Percentiles rank a stretch among this genome's conserved stretches.
phyloP scores from a whole-genome alignment of 2,888 invertebrate genomes.

The Amitus sp. region DNA sequence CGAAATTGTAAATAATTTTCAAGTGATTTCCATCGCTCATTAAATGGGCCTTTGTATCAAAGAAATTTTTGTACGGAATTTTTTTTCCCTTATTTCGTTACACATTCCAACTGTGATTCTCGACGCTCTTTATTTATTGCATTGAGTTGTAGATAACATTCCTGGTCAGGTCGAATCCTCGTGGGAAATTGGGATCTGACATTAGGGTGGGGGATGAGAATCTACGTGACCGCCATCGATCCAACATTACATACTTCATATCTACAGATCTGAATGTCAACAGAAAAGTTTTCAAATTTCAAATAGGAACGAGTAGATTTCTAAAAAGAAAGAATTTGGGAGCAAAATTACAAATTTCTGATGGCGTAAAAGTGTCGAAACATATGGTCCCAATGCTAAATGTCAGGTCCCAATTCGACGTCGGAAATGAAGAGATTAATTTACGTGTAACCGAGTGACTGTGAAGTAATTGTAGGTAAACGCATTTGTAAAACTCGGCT shows the following conservation, averaged over 20 bases:
- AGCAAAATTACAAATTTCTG: too few species aligned
- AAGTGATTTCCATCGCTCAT: too few species aligned
- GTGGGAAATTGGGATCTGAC: not conserved
- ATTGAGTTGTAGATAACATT: slow-evolving; percentile 18
- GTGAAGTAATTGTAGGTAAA: slow-evolving; percentile 26
- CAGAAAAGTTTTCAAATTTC: too few species aligned
- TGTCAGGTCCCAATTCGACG: too few species aligned
- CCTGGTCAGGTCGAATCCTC: slow-evolving; percentile 6
- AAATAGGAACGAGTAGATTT: too few species aligned
- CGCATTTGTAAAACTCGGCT: slow-evolving; percentile 31
- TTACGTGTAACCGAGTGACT: slow-evolving; percentile 20
- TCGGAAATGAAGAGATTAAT: not conserved
- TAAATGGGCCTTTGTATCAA: too few species aligned
- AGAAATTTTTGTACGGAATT: not conserved
- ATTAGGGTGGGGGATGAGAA: not conserved
- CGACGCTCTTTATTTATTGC: slow-evolving; percentile 8
- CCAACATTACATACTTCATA: not conserved
- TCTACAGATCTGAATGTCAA: too few species aligned
- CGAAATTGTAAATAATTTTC: too few species aligned
- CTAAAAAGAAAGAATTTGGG: too few species aligned
- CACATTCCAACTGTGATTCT: slow-evolving; percentile 34
- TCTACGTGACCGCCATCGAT: not conserved
- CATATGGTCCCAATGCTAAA: too few species aligned
- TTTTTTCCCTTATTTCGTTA: slow-evolving; percentile 18
- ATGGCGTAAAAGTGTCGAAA: too few species aligned